Conservation (phyloP, 1,140 invertebrate species). For the Aradophagus sp. region DNA sequence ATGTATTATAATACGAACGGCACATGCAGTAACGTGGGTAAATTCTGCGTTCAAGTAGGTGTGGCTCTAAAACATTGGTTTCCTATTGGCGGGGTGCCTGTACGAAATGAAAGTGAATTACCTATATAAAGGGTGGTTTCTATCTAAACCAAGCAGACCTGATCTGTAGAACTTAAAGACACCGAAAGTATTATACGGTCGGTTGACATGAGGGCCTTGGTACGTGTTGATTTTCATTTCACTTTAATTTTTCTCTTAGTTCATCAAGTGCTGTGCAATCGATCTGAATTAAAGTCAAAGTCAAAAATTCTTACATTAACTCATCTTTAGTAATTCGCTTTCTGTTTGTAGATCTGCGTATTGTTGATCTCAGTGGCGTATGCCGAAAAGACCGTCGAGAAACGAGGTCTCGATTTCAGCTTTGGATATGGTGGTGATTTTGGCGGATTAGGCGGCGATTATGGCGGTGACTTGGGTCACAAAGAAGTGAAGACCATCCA, state of each 20-base stretch:
- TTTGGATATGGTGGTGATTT: constrained; percentile 30
- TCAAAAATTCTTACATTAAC: too few species aligned
- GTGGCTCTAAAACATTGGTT: constrained; percentile 72
- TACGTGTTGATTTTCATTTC: constrained; percentile 58
- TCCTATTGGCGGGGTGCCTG: constrained; percentile 66
- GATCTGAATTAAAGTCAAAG: background rate
- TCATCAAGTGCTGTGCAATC: background rate
- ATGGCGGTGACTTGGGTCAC: constrained; percentile 8
- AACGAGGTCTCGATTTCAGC: constrained; percentile 64
- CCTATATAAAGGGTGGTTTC: constrained; percentile 76
- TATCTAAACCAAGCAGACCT: constrained; percentile 62
- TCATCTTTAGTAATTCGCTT: background rate
- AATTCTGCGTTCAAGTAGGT: constrained; percentile 69
- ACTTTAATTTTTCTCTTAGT: background rate
- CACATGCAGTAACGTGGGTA: constrained; percentile 61
- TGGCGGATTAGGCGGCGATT: constrained; percentile 22
- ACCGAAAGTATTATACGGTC: constrained; percentile 59
- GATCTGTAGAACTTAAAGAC: constrained; percentile 60
- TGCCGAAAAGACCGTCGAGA: constrained; percentile 68
- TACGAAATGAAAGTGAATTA: constrained; percentile 74
- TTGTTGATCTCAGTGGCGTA: constrained; percentile 65
- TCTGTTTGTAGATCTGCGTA: constrained; percentile 64
- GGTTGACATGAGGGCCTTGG: constrained; percentile 69
- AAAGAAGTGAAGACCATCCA: constrained; percentile 57
- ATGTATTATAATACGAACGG: constrained; percentile 65